Conservation (phyloP, 2,888 invertebrate genomes). For the Chrysina gloriosa region DNA sequence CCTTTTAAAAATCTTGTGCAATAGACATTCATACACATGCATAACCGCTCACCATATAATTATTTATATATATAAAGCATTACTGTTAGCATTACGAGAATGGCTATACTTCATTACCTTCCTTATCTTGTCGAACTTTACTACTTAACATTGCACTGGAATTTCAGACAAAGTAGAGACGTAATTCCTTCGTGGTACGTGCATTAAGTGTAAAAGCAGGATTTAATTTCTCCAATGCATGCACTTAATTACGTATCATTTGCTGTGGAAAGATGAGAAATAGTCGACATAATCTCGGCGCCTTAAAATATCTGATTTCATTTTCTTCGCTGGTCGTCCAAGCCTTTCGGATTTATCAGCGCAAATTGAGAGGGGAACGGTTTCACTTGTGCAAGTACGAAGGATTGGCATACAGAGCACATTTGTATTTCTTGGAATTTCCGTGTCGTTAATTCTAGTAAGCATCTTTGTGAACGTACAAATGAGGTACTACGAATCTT, state of each 20-base stretch:
- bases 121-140: neutral
- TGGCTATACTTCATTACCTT: neutral
- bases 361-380: neutral
- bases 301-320: slow-evolving; percentile 34
- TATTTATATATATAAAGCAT: slow-evolving; percentile 6
- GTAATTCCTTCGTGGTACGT: neutral
- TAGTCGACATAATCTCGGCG: slow-evolving; percentile 27
- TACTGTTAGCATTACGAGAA: neutral
- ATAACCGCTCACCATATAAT: neutral
- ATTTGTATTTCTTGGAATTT: slow-evolving; percentile 23
- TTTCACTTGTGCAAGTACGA: too few species aligned
- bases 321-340: slow-evolving; percentile 5
- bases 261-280: slow-evolving; percentile 21
- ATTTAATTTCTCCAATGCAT: slow-evolving; percentile 15
- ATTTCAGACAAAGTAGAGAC: neutral
- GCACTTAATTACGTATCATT: slow-evolving; percentile 26
- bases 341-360: neutral
- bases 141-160: neutral
- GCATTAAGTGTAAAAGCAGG: neutral
- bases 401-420: too few species aligned
- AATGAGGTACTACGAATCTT: neutral
- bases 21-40: neutral
- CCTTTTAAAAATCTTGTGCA: neutral
- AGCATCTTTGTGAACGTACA: neutral
- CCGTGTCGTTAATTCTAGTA: neutral